Evolutionary conservation across 2,113 vertebrate species (phyloP).

Genomic region (Myotis yumanensis): DNA sequence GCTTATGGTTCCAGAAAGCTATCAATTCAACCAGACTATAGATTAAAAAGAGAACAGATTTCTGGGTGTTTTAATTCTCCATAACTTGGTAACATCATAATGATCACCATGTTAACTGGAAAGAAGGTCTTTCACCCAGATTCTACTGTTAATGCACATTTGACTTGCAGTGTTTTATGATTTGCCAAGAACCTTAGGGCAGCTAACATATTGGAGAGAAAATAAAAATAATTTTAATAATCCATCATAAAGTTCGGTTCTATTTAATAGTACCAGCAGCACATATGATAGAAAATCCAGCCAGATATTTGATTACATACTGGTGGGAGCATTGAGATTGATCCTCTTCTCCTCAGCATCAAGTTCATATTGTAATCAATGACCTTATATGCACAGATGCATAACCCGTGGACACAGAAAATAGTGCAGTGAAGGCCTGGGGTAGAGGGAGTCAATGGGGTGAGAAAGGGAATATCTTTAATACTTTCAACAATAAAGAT

Average conservation of each 20-base stretch:
- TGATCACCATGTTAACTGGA: slow-evolving; percentile 32
- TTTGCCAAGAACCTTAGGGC: background rate
- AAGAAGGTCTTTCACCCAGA: background rate
- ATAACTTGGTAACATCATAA: slow-evolving; percentile 50
- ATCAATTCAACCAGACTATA: slow-evolving; percentile 57
- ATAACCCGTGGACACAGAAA: no score
- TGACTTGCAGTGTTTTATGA: background rate
- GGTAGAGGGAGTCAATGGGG: no score
- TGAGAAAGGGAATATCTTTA: no score
- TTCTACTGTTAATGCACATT: background rate
- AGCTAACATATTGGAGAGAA: background rate
- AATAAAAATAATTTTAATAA: background rate
- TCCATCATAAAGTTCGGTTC: background rate
- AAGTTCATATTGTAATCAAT: background rate
- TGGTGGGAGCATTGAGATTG: background rate
- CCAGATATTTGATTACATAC: background rate
- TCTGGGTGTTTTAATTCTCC: slow-evolving; percentile 56
- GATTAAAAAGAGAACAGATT: slow-evolving; percentile 61
- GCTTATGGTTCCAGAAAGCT: slow-evolving; percentile 48
- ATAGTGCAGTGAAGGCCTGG: no score
- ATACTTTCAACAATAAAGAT: no score
- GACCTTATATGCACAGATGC: no score
- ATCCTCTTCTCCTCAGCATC: background rate
- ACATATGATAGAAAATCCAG: background rate
- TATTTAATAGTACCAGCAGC: background rate